Base-by-base conservation (phyloP, 2,797 vertebrate genomes). In the Enteromius argenteus region DNA sequence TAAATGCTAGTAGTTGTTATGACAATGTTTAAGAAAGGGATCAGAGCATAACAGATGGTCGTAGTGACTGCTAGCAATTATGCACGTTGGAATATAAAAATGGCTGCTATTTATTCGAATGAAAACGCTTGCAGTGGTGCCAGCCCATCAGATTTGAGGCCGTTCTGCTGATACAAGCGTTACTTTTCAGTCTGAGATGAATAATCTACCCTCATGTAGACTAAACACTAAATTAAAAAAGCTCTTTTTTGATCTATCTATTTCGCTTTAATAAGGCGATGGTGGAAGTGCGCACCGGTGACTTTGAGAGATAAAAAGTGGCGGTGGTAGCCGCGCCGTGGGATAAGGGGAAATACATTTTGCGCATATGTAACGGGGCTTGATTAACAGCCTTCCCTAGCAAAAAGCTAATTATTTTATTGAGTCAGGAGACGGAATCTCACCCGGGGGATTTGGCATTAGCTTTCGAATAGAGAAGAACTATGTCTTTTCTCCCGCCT, bases 361-460 rank as follows among this genome's bases (percentile, higher is more conserved):
- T 89, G 91, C 91, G 93, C 93, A 94, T 94, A 94, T 95, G 93
- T 95, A 94, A 92, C 86, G 88, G 89, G 89, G 88, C 90, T 95
- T 95, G 95, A 95, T 96, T 95, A 96, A 95, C 91, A 89, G 92
- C 92, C 79, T 80, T 82, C 90, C 91, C 91, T 86, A 87, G 90
- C 90, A 89, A 90, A 93, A 94, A 95, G 92, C 93, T 95, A 95
- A 96, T 96, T 95, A 95, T 96, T 96, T 95, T 94, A 95, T 95
- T 94, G 92, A 95, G 93, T 94, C 91, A 83, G 81, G 86, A 94
- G 92, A 92, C 87, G 68, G 93, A 92, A 94, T 95, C 91, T 93
- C 93, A 93, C 94, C 92, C 88, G 0, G 77, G 90, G 93, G 93
- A 94, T 95, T 95, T 95, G 93, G 93, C 93, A 93, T 94, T 92